Conservation (phyloP, 2,113 vertebrate species). For the Hoplias malabaricus region DNA sequence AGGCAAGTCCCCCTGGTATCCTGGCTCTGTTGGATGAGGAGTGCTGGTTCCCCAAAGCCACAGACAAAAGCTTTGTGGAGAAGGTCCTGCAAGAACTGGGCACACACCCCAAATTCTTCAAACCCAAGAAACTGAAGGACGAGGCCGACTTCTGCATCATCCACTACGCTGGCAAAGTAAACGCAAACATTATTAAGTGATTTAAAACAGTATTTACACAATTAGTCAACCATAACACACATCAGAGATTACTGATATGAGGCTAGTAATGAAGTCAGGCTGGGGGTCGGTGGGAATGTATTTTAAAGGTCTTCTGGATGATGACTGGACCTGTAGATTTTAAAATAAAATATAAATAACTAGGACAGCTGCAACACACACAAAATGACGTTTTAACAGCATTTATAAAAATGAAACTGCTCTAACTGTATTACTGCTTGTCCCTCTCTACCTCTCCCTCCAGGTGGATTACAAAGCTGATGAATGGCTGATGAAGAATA, state of each 20-base stretch:
- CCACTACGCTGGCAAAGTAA: constrained; percentile 98
- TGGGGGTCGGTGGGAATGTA: no score
- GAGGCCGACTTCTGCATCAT: constrained; percentile 96
- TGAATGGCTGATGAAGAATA: constrained; percentile 99
- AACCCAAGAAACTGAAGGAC: constrained; percentile 97
- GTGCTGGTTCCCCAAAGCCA: constrained; percentile 99
- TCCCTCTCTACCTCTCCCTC: neutral
- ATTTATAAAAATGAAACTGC: no score
- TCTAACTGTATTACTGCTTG: no score
- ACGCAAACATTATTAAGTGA: neutral
- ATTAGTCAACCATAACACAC: no score
- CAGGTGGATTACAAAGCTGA: constrained; percentile 98
- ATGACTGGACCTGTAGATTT: no score
- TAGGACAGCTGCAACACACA: no score
- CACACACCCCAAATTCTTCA: constrained; percentile 92
- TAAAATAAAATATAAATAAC: no score
- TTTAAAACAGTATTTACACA: no score
- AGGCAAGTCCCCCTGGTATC: constrained; percentile 95
- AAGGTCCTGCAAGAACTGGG: constrained; percentile 97
- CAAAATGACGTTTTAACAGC: no score
- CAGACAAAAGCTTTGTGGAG: constrained; percentile 97
- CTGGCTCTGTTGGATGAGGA: constrained; percentile 95
- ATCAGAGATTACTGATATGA: no score
- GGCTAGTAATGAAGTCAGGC: no score
- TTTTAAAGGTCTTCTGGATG: no score